Conservation (phyloP, 2,797 vertebrate genomes). For the Eulemur rubriventer region DNA sequence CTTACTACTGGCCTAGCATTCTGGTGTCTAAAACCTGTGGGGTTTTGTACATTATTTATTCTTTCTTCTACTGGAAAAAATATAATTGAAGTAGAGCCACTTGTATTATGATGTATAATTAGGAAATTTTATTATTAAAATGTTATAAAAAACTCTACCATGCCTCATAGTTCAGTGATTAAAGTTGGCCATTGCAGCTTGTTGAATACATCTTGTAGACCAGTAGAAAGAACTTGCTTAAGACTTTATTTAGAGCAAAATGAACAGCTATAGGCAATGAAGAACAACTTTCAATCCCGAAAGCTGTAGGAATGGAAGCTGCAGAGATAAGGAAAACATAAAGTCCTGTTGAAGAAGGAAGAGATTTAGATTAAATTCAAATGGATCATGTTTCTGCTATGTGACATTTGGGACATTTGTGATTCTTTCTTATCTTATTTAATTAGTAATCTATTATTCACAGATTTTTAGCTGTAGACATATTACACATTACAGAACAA, state of each 20-base stretch:
- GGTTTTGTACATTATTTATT: neutral
- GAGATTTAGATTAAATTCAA: neutral
- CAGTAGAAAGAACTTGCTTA: neutral
- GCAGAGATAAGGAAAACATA: neutral
- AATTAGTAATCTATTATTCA: neutral
- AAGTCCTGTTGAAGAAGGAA: neutral
- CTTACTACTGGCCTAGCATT: neutral
- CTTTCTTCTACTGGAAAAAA: neutral
- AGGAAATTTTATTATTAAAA: neutral
- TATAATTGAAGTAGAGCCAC: constrained; percentile 8
- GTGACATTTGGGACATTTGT: neutral
- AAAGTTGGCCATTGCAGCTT: neutral
- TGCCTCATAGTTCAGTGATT: neutral
- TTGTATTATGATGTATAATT: neutral
- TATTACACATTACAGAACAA: neutral
- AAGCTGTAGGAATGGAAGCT: neutral
- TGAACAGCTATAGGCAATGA: neutral
- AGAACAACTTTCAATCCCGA: neutral
- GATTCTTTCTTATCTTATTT: neutral
- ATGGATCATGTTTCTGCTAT: rapidly evolving
- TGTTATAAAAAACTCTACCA: neutral
- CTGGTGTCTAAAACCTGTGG: neutral
- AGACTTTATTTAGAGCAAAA: neutral
- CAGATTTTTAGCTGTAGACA: neutral
- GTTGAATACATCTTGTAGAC: neutral